phyloP scores from a whole-genome alignment of 2,888 invertebrate species.

The Lypha dubia region DNA sequence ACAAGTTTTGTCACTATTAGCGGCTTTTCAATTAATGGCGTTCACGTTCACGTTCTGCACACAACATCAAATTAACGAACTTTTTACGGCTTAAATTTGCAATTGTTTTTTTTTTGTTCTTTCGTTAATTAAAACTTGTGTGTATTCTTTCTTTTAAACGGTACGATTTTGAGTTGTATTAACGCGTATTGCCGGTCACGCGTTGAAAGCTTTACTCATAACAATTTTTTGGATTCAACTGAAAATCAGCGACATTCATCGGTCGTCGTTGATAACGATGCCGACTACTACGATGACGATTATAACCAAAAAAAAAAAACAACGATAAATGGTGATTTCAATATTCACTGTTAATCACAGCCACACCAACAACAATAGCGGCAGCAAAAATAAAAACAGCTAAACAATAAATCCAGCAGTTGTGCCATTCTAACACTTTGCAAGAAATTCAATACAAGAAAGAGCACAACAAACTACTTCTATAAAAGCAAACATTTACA shows the following conservation, averaged over 20 bases:
- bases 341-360: constrained; percentile 56
- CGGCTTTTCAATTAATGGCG: constrained; percentile 58
- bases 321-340: constrained; percentile 58
- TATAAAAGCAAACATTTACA: not conserved
- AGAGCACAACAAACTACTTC: constrained; percentile 40
- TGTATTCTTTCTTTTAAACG: constrained; percentile 5
- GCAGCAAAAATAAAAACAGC: constrained; percentile 16
- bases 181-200: constrained; percentile 65
- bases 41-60: constrained; percentile 31
- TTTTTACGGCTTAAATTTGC: constrained; percentile 37
- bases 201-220: constrained; percentile 65
- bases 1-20: constrained; percentile 66
- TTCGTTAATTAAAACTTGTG: not conserved
- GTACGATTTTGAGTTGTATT: constrained; percentile 31
- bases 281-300: constrained; percentile 49
- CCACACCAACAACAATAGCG: constrained; percentile 28
- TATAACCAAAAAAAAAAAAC: constrained; percentile 33
- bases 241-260: constrained; percentile 58
- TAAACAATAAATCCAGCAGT: constrained; percentile 48
- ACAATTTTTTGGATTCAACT: constrained; percentile 62
- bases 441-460: constrained; percentile 44
- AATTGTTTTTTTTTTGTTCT: constrained; percentile 4
- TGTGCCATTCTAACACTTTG: constrained; percentile 65
- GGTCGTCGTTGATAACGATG: constrained; percentile 55
- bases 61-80: constrained; percentile 30